These are phyloP conservation scores for Daubentonia madagascariensis DNA, from an alignment of 2,113 vertebrate genomes.

Conservation along the genomic window DNA sequence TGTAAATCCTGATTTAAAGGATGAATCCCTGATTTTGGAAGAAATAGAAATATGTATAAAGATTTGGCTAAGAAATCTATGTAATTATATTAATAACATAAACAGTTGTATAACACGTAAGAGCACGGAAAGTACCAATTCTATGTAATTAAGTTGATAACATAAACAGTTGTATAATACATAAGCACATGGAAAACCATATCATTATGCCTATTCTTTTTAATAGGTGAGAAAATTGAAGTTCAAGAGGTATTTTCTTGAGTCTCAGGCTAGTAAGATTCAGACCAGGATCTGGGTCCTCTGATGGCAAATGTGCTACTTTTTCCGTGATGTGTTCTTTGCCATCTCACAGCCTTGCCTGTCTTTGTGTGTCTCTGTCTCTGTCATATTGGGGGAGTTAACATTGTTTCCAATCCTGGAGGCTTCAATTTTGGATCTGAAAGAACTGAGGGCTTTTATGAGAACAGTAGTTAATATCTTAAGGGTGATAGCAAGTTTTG, in stretches of 20 bases:
- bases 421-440: neutral
- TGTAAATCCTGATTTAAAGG: neutral
- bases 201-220: neutral
- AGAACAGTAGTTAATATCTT: neutral
- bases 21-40: neutral
- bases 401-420: neutral
- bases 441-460: neutral
- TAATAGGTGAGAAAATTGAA: neutral
- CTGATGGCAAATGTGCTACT: rapidly evolving
- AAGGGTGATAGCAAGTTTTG: neutral
- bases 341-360: neutral
- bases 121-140: neutral
- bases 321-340: rapidly evolving
- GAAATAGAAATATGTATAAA: neutral
- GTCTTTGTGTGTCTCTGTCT: neutral
- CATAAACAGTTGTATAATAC: neutral
- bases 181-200: neutral
- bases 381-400: neutral
- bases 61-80: neutral
- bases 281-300: too few relatives aligned
- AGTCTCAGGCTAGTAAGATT: neutral
- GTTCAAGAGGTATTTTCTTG: neutral
- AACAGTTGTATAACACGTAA: neutral
- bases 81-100: neutral
- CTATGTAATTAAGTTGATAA: neutral